Percentiles rank a stretch among this genome's conserved stretches.
These are phyloP conservation scores for Zaprionus taronus DNA, from an alignment of 1,140 invertebrate genomes.

Conservation along the genomic window DNA sequence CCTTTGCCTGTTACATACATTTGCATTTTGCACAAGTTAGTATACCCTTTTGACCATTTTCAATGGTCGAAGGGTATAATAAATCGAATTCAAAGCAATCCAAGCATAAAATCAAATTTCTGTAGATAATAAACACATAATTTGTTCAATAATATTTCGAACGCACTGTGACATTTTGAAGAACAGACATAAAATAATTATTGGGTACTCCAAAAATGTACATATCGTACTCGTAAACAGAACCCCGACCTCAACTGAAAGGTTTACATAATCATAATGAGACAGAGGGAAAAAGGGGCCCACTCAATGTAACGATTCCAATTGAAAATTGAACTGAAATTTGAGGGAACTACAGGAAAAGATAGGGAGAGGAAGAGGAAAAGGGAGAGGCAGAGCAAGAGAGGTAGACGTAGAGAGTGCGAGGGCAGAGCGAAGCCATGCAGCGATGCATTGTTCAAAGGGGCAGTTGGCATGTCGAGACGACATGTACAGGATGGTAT, in stretches of 20 bases:
- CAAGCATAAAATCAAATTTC: not conserved
- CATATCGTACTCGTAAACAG: constrained; percentile 3
- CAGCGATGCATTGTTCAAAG: not conserved
- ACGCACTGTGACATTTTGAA: not conserved
- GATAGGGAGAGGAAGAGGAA: not conserved
- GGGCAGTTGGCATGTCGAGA: constrained; percentile 48
- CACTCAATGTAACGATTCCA: constrained; percentile 4
- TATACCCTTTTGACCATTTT: no score
- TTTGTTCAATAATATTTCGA: not conserved
- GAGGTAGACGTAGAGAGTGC: not conserved
- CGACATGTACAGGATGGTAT: constrained; percentile 5
- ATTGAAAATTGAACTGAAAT: constrained; percentile 1
- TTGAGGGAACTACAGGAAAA: not conserved
- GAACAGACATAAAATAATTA: constrained; percentile 4
- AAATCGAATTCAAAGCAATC: not conserved
- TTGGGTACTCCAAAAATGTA: not conserved
- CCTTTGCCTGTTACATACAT: no score
- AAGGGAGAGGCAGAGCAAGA: not conserved
- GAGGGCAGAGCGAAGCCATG: not conserved
- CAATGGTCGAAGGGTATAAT: no score
- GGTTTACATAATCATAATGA: not conserved
- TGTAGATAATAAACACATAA: constrained; percentile 2
- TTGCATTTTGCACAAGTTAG: no score
- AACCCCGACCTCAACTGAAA: not conserved
- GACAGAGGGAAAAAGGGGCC: no score